Conservation (phyloP, 2,113 vertebrate species). For the Etheostoma spectabile region DNA sequence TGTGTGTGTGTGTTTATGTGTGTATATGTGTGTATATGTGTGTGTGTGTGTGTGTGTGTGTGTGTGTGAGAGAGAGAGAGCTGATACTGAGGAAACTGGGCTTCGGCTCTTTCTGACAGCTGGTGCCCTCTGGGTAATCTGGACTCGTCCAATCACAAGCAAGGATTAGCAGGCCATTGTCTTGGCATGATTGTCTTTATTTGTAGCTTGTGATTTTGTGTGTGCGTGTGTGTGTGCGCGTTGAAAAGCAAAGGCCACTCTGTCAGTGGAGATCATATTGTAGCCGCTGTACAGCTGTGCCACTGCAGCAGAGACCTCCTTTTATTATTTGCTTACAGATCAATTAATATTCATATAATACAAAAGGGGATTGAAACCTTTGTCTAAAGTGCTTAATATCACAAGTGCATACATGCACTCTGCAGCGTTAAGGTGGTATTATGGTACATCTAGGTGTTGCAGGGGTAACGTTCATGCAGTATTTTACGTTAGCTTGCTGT, state of each 20-base stretch:
- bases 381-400: neutral
- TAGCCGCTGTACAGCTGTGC: conserved; percentile 51
- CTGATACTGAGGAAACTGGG: conserved; percentile 73
- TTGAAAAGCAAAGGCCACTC: conserved; percentile 54
- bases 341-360: conserved; percentile 16
- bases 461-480: neutral
- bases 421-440: neutral
- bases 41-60: conserved; percentile 21
- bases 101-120: conserved; percentile 76
- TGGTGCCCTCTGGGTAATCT: conserved; percentile 84
- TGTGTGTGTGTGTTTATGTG: conserved; percentile 28
- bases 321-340: conserved; percentile 16
- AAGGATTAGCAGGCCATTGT: conserved; percentile 81
- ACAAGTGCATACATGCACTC: neutral
- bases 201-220: conserved; percentile 22
- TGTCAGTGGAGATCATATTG: conserved; percentile 57
- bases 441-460: neutral
- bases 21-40: conserved; percentile 36
- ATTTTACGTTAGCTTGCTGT: neutral
- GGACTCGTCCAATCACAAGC: conserved; percentile 72
- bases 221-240: neutral
- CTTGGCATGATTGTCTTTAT: conserved; percentile 66
- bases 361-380: neutral
- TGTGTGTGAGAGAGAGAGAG: conserved; percentile 32
- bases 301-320: conserved; percentile 26